Conservation (phyloP, 2,113 vertebrate genomes). For the Tricholaema leucomelas region DNA sequence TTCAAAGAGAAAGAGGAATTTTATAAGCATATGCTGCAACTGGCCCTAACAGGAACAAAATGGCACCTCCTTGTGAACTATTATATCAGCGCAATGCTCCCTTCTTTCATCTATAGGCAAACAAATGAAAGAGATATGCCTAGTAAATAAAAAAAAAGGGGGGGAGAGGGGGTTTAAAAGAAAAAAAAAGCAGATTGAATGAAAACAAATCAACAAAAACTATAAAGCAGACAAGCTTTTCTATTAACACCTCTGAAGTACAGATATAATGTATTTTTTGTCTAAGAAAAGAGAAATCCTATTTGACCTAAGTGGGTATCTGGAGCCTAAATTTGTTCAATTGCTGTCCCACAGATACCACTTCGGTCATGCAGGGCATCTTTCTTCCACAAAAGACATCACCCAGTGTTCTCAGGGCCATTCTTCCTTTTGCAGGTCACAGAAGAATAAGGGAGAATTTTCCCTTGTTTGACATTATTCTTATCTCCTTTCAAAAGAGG, state of each 20-base stretch:
- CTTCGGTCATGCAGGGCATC: not conserved
- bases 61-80: not conserved
- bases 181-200: not conserved
- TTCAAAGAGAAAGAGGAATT: not conserved
- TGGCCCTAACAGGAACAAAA: not conserved
- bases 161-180: too few relatives aligned
- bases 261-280: not conserved
- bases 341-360: not conserved
- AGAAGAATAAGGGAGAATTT: not conserved
- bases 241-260: not conserved
- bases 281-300: not conserved
- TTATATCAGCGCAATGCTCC: not conserved
- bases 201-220: not conserved
- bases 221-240: not conserved
- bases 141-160: not conserved
- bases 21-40: not conserved
- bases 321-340: slow-evolving; percentile 20
- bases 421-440: not conserved
- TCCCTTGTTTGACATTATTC: not conserved
- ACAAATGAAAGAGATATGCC: not conserved
- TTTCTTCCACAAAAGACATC: slow-evolving; percentile 5
- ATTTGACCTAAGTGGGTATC: not conserved
- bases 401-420: not conserved
- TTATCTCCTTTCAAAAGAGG: not conserved
- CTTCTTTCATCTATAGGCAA: not conserved